These are phyloP conservation scores for Macropodus opercularis DNA, from an alignment of 2,797 vertebrate genomes.

Conservation along the genomic window DNA sequence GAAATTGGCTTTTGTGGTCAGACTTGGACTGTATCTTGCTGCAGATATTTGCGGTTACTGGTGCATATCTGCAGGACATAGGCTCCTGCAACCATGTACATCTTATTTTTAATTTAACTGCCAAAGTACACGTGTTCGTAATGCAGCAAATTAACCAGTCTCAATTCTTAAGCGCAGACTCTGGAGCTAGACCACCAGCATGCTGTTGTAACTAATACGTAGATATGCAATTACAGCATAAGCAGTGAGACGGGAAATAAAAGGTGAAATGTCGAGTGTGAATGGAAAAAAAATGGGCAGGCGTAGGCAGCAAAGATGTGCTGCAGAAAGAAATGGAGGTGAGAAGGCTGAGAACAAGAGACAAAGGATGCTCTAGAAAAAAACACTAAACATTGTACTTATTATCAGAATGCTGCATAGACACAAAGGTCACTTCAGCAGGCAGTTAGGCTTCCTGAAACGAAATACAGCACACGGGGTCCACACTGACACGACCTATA, in stretches of 20 bases:
- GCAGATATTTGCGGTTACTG: not conserved
- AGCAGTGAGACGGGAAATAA: constrained; percentile 3
- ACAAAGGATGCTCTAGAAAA: not conserved
- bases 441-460: not conserved
- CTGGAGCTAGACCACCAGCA: not conserved
- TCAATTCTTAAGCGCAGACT: not conserved
- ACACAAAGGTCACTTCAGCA: constrained; percentile 9
- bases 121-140: too few relatives aligned
- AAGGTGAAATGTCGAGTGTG: constrained; percentile 18
- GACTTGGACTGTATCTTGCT: too few relatives aligned
- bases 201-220: constrained; percentile 2
- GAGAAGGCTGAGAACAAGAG: not conserved
- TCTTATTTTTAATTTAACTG: not conserved
- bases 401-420: constrained; percentile 10
- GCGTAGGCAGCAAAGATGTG: constrained; percentile 13
- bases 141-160: not conserved
- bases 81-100: not conserved
- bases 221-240: constrained; percentile 13
- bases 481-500: constrained; percentile 11
- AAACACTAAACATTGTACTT: constrained; percentile 1
- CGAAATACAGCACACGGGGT: constrained; percentile 5
- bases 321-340: constrained; percentile 1
- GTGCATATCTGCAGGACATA: not conserved
- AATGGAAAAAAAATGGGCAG: not conserved
- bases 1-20: not conserved